Evolutionary conservation across 2,113 vertebrate genomes (phyloP), one percentile per base, ranked within the genome.

Genomic region (Labrus mixtus): DNA sequence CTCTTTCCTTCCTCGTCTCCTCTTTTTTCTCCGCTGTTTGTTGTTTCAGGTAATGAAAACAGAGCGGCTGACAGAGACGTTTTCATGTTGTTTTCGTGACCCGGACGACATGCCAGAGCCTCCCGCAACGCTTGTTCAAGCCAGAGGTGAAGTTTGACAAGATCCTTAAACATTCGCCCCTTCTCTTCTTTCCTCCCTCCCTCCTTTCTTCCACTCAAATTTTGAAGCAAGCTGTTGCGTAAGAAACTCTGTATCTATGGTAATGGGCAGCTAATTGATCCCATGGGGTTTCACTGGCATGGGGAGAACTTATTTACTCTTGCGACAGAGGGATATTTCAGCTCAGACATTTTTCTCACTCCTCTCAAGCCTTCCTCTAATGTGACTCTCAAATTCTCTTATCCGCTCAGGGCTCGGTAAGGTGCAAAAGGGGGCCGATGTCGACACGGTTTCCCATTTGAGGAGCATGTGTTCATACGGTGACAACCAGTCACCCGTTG

Each of bases 31-130:
- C 48, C 8, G 9, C 81, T 91, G 89, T 90, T 73, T 93, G 77
- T 91, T 92, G 87, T 89, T 74, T 74, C 83, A 93, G 91, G 91
- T 94, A 93, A 93, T 91, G 87, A 87, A 93, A 95, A 95, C 95
- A 95, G 57, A 86, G 90, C 46, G 73, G 68, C 88, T 82, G 83
- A 91, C 83, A 73, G 90, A 92, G 92, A 94, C 84, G 69, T 92
- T 92, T 87, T 87, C 86, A 78, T 91, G 86, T 90, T 91, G 82
- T 89, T 91, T 89, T 90, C 68, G 22, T 87, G 91, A 88, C 90
- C 90, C 19, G 45, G 22, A 54, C 74, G 56, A 94, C 89, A 76
- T 80, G 91, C 86, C 91, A 76, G 79, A 87, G 87, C 85, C 93
- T 82, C 91, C 93, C 84, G 90, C 41, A 71, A 76, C 56, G 86